Evolutionary conservation across 2,888 invertebrate species (phyloP).

Genomic region (Campoplex capitator): DNA sequence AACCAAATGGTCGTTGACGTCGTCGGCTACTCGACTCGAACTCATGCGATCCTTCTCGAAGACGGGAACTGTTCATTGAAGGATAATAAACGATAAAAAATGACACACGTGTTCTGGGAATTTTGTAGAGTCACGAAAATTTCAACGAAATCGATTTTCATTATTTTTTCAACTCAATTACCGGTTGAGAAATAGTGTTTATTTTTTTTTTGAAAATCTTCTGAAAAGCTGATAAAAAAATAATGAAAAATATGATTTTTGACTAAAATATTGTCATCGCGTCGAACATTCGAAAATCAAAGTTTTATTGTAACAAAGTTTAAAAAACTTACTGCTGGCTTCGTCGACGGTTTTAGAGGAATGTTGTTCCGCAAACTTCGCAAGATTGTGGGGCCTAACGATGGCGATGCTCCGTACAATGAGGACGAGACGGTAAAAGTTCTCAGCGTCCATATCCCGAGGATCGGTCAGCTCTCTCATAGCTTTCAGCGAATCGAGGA

Average conservation of each 20-base stretch:
- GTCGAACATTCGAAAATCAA: neutral
- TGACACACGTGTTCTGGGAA: neutral
- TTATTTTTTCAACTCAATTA: neutral
- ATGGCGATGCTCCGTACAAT: constrained; percentile 94
- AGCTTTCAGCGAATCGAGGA: constrained; percentile 88
- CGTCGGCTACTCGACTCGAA: constrained; percentile 48
- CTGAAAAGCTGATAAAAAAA: neutral
- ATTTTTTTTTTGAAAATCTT: neutral
- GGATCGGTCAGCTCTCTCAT: constrained; percentile 88
- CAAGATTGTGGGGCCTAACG: constrained; percentile 92
- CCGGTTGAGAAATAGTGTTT: neutral
- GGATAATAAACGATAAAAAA: neutral
- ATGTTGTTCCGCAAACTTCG: constrained; percentile 88
- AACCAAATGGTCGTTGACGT: constrained; percentile 87
- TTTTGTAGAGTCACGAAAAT: neutral
- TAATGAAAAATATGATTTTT: neutral
- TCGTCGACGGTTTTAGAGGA: constrained; percentile 84
- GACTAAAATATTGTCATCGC: neutral
- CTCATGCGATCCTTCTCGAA: constrained; percentile 79
- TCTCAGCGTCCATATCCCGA: constrained; percentile 94
- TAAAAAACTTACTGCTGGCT: constrained; percentile 78
- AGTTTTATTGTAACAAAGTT: neutral
- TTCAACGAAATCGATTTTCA: neutral
- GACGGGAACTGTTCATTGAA: constrained; percentile 76
- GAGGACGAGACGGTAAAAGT: constrained; percentile 94